A percentile compares a stretch with the other conserved stretches of the same genome.
phyloP scores from a whole-genome alignment of 2,797 vertebrate species.

The Remorina albescens region DNA sequence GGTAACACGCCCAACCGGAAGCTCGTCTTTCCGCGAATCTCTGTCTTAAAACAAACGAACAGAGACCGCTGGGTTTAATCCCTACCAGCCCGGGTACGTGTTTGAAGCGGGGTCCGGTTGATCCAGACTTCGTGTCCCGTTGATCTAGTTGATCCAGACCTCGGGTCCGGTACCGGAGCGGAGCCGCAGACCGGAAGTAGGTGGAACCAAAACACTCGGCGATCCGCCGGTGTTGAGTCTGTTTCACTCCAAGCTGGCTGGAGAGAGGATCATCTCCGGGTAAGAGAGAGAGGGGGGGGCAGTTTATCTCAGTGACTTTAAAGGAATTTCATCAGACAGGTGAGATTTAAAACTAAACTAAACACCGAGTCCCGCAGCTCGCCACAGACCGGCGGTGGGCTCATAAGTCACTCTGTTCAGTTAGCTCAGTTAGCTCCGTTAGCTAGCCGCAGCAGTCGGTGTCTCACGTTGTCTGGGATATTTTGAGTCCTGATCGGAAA shows the following conservation, averaged over 20 bases:
- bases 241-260: no score
- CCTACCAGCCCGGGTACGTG: no score
- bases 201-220: not conserved
- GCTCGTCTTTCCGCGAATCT: rapidly evolving
- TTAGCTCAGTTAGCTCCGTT: conserved; percentile 27
- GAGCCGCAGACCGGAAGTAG: conserved; percentile 36
- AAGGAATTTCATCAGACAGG: conserved; percentile 25
- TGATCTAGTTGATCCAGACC: no score
- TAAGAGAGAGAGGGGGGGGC: no score
- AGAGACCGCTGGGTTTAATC: no score
- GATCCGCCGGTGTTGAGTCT: not conserved
- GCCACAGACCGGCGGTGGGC: no score
- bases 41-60: not conserved
- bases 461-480: no score
- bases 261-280: not conserved
- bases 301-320: not conserved
- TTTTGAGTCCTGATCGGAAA: no score
- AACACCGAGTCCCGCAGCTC: no score
- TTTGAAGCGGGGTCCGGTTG: no score
- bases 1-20: conserved; percentile 58
- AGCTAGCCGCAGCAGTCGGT: conserved; percentile 32
- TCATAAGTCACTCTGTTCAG: no score
- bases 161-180: not conserved
- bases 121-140: no score
- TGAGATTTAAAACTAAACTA: conserved; percentile 5